Percentiles rank a stretch among this genome's conserved stretches.
Conservation (phyloP, 2,797 vertebrate genomes). For the Streptopelia turtur region DNA sequence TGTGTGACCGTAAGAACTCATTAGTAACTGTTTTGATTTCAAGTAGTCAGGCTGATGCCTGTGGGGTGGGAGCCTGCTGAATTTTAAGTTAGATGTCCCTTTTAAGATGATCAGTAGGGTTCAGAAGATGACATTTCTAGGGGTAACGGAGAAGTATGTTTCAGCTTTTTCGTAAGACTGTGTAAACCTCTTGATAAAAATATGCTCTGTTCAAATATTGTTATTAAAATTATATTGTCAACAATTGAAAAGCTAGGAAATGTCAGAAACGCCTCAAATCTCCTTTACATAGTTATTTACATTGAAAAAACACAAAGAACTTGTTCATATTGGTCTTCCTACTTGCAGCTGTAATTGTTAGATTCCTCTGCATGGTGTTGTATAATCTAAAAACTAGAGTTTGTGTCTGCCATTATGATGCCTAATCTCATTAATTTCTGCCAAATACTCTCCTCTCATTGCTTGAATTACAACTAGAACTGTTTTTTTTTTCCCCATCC, state of each 20-base stretch:
- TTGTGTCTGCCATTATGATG: background rate
- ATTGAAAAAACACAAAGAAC: background rate
- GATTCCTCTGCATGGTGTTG: background rate
- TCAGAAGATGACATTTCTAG: background rate
- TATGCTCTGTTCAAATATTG: background rate
- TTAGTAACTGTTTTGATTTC: background rate
- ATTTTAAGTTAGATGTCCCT: background rate
- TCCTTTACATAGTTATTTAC: background rate
- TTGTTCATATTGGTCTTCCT: background rate
- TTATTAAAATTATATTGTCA: background rate
- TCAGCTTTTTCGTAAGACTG: background rate
- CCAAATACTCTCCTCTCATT: background rate
- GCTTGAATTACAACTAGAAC: background rate
- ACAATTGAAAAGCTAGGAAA: background rate
- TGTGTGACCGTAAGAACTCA: conserved; percentile 40
- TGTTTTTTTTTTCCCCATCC: no score
- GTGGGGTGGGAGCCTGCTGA: background rate
- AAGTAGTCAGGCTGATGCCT: background rate
- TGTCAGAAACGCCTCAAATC: background rate
- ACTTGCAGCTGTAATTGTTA: background rate
- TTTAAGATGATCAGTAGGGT: background rate
- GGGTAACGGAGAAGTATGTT: background rate
- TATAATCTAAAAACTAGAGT: background rate
- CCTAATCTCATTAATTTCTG: background rate
- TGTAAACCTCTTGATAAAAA: background rate